Conservation (phyloP, 2,888 invertebrate genomes). For the Mythimna vitellina region DNA sequence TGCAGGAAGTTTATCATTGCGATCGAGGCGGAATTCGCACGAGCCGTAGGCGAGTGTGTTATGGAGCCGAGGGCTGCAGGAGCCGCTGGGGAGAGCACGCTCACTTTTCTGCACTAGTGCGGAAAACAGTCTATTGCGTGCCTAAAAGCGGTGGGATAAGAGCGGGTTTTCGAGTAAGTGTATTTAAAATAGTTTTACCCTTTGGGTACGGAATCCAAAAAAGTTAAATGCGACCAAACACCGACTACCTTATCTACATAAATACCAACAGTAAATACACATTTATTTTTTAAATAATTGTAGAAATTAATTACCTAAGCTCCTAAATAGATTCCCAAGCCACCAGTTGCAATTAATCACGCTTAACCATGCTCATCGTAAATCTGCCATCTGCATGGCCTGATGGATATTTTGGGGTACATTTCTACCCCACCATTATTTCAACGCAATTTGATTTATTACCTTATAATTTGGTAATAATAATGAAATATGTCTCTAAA, state of each 20-base stretch:
- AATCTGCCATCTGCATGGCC: constrained; percentile 54
- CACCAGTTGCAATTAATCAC: constrained; percentile 47
- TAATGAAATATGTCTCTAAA: constrained; percentile 43
- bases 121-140: no score
- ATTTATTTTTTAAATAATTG: constrained; percentile 5
- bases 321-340: constrained; percentile 20
- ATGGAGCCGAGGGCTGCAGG: no score
- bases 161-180: no score
- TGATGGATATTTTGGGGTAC: constrained; percentile 42
- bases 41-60: no score
- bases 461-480: constrained; percentile 48
- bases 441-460: constrained; percentile 51
- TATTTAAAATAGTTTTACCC: no score
- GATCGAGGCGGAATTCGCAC: no score
- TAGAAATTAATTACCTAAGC: constrained; percentile 21
- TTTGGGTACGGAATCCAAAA: no score
- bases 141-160: no score
- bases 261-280: not conserved
- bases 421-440: constrained; percentile 32
- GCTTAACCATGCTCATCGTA: constrained; percentile 36
- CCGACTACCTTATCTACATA: not conserved
- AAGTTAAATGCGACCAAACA: not conserved
- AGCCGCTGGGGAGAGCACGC: no score
- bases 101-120: no score
- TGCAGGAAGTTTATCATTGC: no score